phyloP scores from a whole-genome alignment of 2,888 invertebrate genomes.

The Gryllus longicercus region DNA sequence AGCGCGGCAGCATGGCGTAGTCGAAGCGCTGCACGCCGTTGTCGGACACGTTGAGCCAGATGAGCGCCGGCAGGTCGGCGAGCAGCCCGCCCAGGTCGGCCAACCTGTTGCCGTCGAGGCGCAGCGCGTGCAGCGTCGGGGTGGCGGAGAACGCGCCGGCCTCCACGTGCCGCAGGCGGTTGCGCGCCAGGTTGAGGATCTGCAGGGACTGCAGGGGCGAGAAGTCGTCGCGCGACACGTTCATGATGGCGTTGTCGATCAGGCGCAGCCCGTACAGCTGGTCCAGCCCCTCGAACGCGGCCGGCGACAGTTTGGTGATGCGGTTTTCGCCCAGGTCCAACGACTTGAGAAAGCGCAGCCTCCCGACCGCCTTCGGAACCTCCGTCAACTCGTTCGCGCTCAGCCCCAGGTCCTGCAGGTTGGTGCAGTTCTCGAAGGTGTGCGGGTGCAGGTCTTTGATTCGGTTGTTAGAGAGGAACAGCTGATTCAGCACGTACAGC shows the following conservation, averaged over 20 bases:
- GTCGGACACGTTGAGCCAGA: constrained; percentile 78
- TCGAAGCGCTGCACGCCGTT: constrained; percentile 77
- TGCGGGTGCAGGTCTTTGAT: constrained; percentile 65
- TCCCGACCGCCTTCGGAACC: constrained; percentile 67
- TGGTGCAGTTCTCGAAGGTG: constrained; percentile 73
- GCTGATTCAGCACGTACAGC: constrained; percentile 67
- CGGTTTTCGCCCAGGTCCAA: constrained; percentile 79
- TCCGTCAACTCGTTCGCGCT: constrained; percentile 69
- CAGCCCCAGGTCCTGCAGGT: constrained; percentile 71
- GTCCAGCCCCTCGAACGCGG: constrained; percentile 69
- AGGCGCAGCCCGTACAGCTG: constrained; percentile 72
- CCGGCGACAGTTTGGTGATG: constrained; percentile 66
- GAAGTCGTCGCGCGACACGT: constrained; percentile 72
- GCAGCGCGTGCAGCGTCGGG: constrained; percentile 68
- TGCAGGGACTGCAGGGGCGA: constrained; percentile 66
- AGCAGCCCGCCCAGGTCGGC: constrained; percentile 75
- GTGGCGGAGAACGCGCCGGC: constrained; percentile 73
- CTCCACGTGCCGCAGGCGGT: constrained; percentile 72
- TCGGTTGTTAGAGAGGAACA: constrained; percentile 71
- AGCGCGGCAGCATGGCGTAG: constrained; percentile 71
- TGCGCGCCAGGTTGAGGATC: constrained; percentile 76
- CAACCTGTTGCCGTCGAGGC: constrained; percentile 73
- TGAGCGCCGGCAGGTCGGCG: constrained; percentile 66
- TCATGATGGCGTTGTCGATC: constrained; percentile 75
- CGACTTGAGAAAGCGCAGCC: constrained; percentile 66